Evolutionary conservation across 2,888 invertebrate species (phyloP).

Genomic region (Chouioia cunea): DNA sequence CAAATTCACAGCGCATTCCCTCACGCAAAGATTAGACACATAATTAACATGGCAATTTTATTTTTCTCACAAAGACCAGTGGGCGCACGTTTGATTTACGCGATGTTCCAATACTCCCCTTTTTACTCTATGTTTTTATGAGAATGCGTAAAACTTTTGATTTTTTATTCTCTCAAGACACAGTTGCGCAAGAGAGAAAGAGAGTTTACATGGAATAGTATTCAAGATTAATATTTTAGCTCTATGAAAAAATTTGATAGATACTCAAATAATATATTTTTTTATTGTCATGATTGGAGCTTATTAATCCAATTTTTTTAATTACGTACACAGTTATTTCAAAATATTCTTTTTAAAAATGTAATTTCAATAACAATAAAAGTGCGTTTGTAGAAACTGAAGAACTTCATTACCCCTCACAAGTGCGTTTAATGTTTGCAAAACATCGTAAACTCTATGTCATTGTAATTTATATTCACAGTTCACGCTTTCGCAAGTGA

Average conservation of each 20-base stretch:
- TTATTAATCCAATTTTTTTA: too few relatives aligned
- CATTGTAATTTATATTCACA: neutral
- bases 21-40: neutral
- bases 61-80: conserved; percentile 2
- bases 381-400: too few relatives aligned
- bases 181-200: too few relatives aligned
- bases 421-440: neutral
- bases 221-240: too few relatives aligned
- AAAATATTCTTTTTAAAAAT: too few relatives aligned
- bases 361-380: too few relatives aligned
- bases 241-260: too few relatives aligned
- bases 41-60: conserved; percentile 31
- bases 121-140: neutral
- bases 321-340: too few relatives aligned
- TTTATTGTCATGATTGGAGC: too few relatives aligned
- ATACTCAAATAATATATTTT: too few relatives aligned
- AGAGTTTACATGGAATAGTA: too few relatives aligned
- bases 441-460: neutral
- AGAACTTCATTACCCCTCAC: neutral
- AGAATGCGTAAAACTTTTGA: conserved; percentile 23
- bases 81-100: conserved; percentile 23
- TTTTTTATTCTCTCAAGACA: neutral
- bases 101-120: neutral
- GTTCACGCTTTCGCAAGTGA: neutral
- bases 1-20: too few relatives aligned